Base-by-base conservation (phyloP, 2,888 invertebrate genomes). In the Saturnia japonica region DNA sequence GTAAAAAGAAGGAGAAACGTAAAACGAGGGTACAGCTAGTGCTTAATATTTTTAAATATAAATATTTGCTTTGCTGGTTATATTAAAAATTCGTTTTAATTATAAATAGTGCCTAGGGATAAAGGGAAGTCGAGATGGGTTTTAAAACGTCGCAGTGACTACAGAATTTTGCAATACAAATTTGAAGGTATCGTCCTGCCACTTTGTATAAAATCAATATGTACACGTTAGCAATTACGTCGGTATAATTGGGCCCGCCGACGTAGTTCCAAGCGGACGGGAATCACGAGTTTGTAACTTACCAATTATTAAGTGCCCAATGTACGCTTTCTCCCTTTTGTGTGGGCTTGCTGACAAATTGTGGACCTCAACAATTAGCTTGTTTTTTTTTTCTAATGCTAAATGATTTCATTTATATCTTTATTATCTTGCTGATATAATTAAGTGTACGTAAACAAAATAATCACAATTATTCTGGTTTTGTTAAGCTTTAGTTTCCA, bases 241-340 rank as follows among this genome's bases (percentile, higher is more conserved):
- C 74, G 74, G 74, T 71, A 75, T 79, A 81, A 75, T 78, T 78
- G 78, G 75, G 73, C 69, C 72, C 70, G 68, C 77, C 72, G 73
- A 47, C 25, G 51, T 51, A 71, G 72, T 73, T 72, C 76, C 74
- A 74, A 75, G 62, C 74, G 80, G 74, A 70, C 73, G 68, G 72
- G 62, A 76, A 72, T 69, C 57, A 77, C 80, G 85, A 85, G 86
- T 87, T 79, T 80, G 80, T 87, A 86, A 87, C 86, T 85, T 87
- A 84, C 83, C 85, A 85, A 88, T 87, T n/a, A n/a, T n/a, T 87
- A 85, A 77, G 79, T 78, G 74, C 72, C 74, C 73, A 74, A 73
- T 78, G 76, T 78, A 78, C 77, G 74, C 73, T 73, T 22, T 64
- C 71, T 57, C 71, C 71, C 72, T 75, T 76, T 76, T 71, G 72